These are phyloP conservation scores for Ammospiza nelsoni DNA, from an alignment of 2,113 vertebrate species.

Conservation along the genomic window DNA sequence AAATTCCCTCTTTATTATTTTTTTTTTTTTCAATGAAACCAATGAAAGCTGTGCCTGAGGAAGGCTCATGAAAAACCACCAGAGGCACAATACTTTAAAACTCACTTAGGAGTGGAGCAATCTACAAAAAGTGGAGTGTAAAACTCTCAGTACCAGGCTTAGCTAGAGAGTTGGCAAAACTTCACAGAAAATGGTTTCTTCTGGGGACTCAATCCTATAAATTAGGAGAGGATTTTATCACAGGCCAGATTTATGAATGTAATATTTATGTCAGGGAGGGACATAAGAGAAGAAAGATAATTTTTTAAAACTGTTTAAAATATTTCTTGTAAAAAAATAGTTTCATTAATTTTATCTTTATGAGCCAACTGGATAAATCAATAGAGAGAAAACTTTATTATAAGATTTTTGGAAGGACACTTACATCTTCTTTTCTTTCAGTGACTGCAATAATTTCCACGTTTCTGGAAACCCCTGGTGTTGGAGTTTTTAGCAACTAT, in stretches of 20 bases:
- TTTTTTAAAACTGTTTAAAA: not conserved
- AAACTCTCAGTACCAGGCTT: not conserved
- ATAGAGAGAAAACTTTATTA: not conserved
- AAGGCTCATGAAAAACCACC: not conserved
- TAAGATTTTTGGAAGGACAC: not conserved
- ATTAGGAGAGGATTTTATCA: conserved; percentile 10
- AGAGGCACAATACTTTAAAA: conserved; percentile 42
- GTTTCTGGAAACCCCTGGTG: not conserved
- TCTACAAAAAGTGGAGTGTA: conserved; percentile 3
- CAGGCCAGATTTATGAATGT: not conserved
- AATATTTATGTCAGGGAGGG: not conserved
- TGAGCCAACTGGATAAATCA: not conserved
- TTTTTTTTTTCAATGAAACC: not conserved
- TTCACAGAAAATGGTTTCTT: not conserved
- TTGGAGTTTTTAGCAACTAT: not conserved
- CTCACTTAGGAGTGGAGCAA: not conserved
- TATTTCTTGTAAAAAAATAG: not conserved
- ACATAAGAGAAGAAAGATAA: not conserved
- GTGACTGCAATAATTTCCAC: not conserved
- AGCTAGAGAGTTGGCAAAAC: conserved; percentile 5
- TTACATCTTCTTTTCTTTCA: not conserved
- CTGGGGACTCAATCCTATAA: not conserved
- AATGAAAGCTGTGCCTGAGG: not conserved
- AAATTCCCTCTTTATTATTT: not conserved
- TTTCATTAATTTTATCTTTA: not conserved